Conservation (phyloP, 1,140 invertebrate species). For the Sesamia nonagrioides region DNA sequence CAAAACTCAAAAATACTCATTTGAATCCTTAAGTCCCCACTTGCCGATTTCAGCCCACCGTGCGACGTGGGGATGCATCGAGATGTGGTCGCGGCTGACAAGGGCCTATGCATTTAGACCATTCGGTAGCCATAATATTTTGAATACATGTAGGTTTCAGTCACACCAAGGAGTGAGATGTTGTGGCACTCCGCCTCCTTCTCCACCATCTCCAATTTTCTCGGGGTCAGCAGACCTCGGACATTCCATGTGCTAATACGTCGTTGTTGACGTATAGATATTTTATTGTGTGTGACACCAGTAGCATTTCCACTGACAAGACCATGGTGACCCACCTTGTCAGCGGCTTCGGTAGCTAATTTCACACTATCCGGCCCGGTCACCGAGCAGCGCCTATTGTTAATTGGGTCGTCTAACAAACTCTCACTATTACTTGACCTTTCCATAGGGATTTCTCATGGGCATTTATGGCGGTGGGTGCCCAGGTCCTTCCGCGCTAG, state of each 20-base stretch:
- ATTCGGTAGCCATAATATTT: too few relatives aligned
- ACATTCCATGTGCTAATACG: background rate
- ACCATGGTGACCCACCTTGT: background rate
- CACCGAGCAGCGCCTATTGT: constrained; percentile 3
- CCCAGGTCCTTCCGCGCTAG: too few relatives aligned
- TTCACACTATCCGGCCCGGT: constrained; percentile 25
- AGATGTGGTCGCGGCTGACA: too few relatives aligned
- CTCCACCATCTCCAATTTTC: too few relatives aligned
- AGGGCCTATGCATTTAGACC: too few relatives aligned
- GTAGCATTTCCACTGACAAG: constrained; percentile 5
- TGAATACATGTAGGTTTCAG: background rate
- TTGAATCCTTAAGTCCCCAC: too few relatives aligned
- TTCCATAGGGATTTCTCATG: too few relatives aligned
- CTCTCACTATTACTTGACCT: background rate
- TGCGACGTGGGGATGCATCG: too few relatives aligned
- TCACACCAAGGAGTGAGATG: background rate
- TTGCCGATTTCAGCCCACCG: too few relatives aligned
- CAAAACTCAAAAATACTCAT: too few relatives aligned
- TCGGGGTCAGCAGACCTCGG: background rate
- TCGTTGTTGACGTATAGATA: background rate
- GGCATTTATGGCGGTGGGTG: too few relatives aligned
- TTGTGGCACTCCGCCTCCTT: background rate
- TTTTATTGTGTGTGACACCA: background rate
- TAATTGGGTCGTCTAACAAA: constrained; percentile 17
- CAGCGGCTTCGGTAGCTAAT: constrained; percentile 20